Evolutionary conservation across 2,113 vertebrate species (phyloP), one percentile per base, ranked within the genome.

Genomic region (Hyaena hyaena): DNA sequence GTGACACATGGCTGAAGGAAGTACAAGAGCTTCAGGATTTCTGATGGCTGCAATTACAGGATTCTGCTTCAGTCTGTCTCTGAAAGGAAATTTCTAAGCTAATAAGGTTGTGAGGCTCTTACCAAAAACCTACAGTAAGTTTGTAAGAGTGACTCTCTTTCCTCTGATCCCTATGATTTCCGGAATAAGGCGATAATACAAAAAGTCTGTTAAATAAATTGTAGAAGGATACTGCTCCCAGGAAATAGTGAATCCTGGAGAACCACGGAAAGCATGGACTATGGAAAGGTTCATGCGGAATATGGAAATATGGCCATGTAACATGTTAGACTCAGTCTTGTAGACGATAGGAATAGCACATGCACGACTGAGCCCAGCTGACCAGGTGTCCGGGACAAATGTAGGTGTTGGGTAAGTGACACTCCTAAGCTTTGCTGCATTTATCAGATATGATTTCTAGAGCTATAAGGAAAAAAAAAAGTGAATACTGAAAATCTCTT

Each of bases 11-110:
- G 10, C 0, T 69, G 21, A 66, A 35, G 88, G 28, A 68, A 0
- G 0, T 19, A 9, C 1, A 14, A 33, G 24, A 33, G 0, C 1
- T 0, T 35, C 11, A 26, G 9, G n/a, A 53, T 65, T 81, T 68
- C 7, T 19, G 21, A 68, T 89, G 19, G 55, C 2, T 23, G 16
- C n/a, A 35, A 2, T 71, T 39, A 68, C 5, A 12, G 7, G 73
- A 7, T 24, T 92, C 48, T 74, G 5, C 14, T 3, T 19, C 48
- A 35, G 10, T 11, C 28, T 17, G 10, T 53, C 65, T 96, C 17
- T 74, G 17, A 84, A 83, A 80, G 26, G 15, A 58, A 73, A 21
- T 66, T 58, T 69, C 35, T 31, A 87, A 80, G 53, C 63, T 39
- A 68, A 73, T 31, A 63, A 79, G 6, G 0, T 74, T 65, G 10